A percentile compares a stretch with the other conserved stretches of the same genome.
Conservation (phyloP, 2,888 invertebrate genomes). For the Exephanes ischioxanthus region DNA sequence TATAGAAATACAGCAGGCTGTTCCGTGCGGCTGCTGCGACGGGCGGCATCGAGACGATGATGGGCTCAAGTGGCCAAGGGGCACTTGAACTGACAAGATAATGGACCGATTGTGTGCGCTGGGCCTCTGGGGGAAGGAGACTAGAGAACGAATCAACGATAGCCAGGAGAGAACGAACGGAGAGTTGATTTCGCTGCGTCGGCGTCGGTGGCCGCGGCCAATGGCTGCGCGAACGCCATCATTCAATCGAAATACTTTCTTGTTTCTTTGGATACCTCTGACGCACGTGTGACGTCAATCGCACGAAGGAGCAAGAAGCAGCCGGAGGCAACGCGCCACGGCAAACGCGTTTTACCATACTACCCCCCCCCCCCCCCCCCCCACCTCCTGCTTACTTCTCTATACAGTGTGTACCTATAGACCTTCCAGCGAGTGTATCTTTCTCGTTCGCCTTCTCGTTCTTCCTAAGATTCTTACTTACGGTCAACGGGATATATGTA, state of each 20-base stretch:
- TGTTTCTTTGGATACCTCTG: slow-evolving; percentile 82
- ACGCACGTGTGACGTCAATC: slow-evolving; percentile 84
- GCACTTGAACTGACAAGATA: slow-evolving; percentile 82
- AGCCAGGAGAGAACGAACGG: slow-evolving; percentile 44
- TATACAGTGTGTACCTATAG: slow-evolving; percentile 1
- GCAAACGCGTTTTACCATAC: slow-evolving; percentile 54
- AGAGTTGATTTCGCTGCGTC: slow-evolving; percentile 34
- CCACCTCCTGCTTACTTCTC: background rate
- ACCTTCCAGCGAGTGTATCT: slow-evolving; percentile 9
- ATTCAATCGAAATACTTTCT: slow-evolving; percentile 83
- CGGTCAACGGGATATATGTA: slow-evolving; percentile 1
- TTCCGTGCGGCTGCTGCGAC: slow-evolving; percentile 45
- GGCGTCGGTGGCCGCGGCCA: slow-evolving; percentile 63
- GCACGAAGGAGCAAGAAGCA: slow-evolving; percentile 78
- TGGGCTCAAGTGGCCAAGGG: slow-evolving; percentile 80
- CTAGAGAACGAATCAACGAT: slow-evolving; percentile 77
- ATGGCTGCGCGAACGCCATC: slow-evolving; percentile 75
- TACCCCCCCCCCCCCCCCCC: background rate
- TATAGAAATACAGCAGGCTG: slow-evolving; percentile 25
- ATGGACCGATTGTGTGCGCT: slow-evolving; percentile 77
- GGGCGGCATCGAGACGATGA: slow-evolving; percentile 67
- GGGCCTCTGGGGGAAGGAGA: slow-evolving; percentile 62
- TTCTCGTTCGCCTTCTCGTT: slow-evolving; percentile 4
- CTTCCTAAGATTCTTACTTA: background rate
- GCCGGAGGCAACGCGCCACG: slow-evolving; percentile 64